Percentiles rank a stretch among this genome's conserved stretches.
These are phyloP conservation scores for Turritopsis dohrnii DNA, from an alignment of 30 jellyfish, hydroid and myxozoan species.

Conservation along the genomic window DNA sequence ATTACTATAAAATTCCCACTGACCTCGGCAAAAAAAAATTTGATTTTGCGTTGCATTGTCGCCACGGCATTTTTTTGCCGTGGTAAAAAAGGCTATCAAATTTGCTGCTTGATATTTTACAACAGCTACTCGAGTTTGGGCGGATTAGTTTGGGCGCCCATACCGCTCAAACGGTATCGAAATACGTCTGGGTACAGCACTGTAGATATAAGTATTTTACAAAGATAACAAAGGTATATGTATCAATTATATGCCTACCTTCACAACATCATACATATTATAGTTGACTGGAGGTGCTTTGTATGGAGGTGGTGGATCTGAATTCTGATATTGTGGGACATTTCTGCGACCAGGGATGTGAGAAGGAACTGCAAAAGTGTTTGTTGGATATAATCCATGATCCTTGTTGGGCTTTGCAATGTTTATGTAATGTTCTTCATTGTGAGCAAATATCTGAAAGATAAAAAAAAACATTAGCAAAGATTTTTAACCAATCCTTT, in stretches of 20 bases:
- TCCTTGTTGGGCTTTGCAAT: constrained; percentile 28
- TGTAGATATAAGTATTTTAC: no score
- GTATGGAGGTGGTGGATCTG: constrained; percentile 35
- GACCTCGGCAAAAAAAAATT: no score
- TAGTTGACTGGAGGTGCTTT: constrained; percentile 45
- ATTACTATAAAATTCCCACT: no score
- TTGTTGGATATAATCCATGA: constrained; percentile 70
- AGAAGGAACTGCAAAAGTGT: constrained; percentile 62
- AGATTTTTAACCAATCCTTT: neutral
- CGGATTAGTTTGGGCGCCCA: no score
- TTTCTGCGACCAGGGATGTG: constrained; percentile 61
- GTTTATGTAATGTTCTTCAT: constrained; percentile 23
- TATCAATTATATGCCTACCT: constrained; percentile 32
- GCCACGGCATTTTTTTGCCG: no score
- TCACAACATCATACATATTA: constrained; percentile 60
- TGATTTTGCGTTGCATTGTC: no score
- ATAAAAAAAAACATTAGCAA: neutral
- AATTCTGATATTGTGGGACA: neutral
- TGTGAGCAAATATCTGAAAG: neutral
- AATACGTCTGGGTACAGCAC: no score
- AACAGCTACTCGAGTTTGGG: no score
- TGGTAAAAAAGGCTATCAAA: no score
- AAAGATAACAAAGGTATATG: neutral
- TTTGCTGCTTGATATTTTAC: no score
- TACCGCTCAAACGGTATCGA: no score